These are phyloP conservation scores for Dromiciops gliroides DNA, from an alignment of 2,113 vertebrate species.

Conservation along the genomic window DNA sequence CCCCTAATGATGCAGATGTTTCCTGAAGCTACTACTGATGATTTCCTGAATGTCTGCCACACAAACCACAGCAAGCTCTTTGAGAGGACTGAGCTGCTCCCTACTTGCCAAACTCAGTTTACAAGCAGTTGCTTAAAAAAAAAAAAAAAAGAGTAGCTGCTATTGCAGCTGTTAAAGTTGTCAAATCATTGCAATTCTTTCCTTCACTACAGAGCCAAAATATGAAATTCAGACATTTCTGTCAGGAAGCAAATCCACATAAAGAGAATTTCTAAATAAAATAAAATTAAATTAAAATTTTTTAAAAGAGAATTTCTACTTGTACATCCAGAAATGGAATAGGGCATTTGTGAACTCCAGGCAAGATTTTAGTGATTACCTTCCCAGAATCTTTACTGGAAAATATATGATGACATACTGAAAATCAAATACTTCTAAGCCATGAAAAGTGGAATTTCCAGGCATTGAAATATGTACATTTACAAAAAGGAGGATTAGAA, in stretches of 20 bases:
- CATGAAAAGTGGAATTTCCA: not conserved
- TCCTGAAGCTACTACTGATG: conserved; percentile 60
- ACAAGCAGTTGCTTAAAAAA: not conserved
- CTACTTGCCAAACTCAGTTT: not conserved
- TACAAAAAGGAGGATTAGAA: conserved; percentile 45
- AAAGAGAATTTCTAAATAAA: not conserved
- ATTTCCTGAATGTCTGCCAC: conserved; percentile 75
- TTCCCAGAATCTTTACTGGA: not conserved
- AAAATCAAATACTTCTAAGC: not conserved
- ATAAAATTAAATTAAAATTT: no score
- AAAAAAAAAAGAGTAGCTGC: not conserved
- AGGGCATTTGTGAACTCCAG: not conserved
- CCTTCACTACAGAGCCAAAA: not conserved
- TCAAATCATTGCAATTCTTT: not conserved
- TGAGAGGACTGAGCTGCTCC: not conserved
- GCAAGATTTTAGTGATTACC: not conserved
- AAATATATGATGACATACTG: not conserved
- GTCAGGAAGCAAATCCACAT: not conserved
- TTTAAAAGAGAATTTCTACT: not conserved
- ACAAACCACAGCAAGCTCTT: conserved; percentile 72
- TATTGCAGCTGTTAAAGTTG: not conserved
- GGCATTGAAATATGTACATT: not conserved
- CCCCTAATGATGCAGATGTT: conserved; percentile 52
- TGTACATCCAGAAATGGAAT: not conserved
- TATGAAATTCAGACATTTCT: not conserved